Conservation (phyloP, 2,797 vertebrate genomes). For the Allobates femoralis region DNA sequence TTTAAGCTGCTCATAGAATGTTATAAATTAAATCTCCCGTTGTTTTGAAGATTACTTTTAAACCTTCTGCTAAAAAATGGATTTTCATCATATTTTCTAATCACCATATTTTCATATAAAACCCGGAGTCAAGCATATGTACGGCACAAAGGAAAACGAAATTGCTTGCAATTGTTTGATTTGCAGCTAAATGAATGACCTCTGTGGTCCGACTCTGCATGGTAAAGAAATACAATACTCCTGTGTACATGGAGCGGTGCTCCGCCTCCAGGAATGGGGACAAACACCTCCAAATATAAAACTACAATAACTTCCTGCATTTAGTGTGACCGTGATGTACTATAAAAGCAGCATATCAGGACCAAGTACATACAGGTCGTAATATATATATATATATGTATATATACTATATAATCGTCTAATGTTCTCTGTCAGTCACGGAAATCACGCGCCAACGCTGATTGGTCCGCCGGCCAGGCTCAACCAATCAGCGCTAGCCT, state of each 20-base stretch:
- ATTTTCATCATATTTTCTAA: slow-evolving; percentile 49
- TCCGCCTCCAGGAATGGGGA: slow-evolving; percentile 14
- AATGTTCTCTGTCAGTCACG: too few species aligned
- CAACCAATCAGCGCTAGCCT: too few species aligned
- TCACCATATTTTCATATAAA: slow-evolving; percentile 28
- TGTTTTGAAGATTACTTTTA: slow-evolving; percentile 58
- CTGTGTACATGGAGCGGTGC: background rate
- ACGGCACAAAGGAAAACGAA: background rate
- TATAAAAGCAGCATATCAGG: background rate
- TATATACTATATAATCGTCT: too few species aligned
- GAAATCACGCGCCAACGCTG: too few species aligned
- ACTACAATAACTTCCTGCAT: slow-evolving; percentile 13
- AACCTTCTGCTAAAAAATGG: slow-evolving; percentile 55
- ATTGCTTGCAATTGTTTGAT: slow-evolving; percentile 36
- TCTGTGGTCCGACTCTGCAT: background rate
- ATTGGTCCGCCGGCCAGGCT: too few species aligned
- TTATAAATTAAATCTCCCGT: slow-evolving; percentile 52
- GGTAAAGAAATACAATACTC: background rate
- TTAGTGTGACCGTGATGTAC: background rate
- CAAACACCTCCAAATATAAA: slow-evolving; percentile 19
- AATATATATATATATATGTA: too few species aligned
- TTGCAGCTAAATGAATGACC: slow-evolving; percentile 34
- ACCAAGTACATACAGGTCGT: too few species aligned
- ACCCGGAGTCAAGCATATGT: slow-evolving; percentile 18
- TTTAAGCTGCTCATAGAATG: slow-evolving; percentile 47